Percentiles rank a stretch among this genome's conserved stretches.
Evolutionary conservation across 2,113 vertebrate genomes (phyloP).

Genomic region (Gila orcuttii): DNA sequence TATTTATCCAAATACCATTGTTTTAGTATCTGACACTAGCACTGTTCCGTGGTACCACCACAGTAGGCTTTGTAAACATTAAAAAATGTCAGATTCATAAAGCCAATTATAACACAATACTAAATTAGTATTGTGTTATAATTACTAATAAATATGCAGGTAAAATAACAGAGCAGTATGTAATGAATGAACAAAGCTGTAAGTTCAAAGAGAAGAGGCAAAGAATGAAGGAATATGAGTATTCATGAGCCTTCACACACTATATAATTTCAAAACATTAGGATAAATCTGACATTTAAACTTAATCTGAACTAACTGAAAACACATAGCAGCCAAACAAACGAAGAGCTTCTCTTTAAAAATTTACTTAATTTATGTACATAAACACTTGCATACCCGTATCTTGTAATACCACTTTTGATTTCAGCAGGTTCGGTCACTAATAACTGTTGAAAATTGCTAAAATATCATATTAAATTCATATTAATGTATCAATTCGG

Average conservation of each 20-base stretch:
- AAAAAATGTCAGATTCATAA: background rate
- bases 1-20: background rate
- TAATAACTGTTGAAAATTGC: background rate
- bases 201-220: background rate
- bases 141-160: background rate
- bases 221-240: background rate
- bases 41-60: background rate
- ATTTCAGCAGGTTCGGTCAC: background rate
- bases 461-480: conserved; percentile 24
- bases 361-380: background rate
- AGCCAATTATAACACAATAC: background rate
- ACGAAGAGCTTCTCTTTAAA: background rate
- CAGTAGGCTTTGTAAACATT: background rate
- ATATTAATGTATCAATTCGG: background rate
- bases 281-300: background rate
- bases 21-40: background rate
- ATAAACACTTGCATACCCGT: background rate
- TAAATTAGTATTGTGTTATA: too few relatives aligned
- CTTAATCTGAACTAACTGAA: conserved; percentile 3
- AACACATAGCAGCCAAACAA: conserved; percentile 19
- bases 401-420: background rate
- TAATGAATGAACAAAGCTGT: background rate
- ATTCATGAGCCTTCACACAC: background rate
- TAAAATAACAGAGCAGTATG: background rate
- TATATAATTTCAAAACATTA: background rate